Conservation (phyloP, 2,797 vertebrate genomes). For the Ctenochaetus hawaiiensis region DNA sequence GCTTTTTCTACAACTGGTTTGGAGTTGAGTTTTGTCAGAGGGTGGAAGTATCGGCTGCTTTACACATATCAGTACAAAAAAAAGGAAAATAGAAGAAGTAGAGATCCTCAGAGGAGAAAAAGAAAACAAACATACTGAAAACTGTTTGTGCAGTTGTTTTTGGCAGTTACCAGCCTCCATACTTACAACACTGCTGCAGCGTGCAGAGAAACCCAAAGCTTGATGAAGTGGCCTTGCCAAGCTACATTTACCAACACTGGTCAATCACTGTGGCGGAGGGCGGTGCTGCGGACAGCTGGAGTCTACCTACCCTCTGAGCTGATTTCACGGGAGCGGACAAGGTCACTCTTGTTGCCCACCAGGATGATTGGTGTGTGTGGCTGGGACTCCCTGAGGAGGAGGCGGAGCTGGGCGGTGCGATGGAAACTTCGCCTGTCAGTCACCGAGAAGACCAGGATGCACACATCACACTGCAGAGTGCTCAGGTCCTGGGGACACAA, state of each 20-base stretch:
- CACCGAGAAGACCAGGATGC: slow-evolving; percentile 93
- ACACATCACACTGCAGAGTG: slow-evolving; percentile 90
- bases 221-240: background rate
- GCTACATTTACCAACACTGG: background rate
- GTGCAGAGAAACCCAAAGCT: background rate
- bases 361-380: slow-evolving; percentile 92
- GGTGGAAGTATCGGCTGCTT: too few species aligned
- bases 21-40: too few species aligned
- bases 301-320: slow-evolving; percentile 88
- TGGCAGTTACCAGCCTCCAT: background rate
- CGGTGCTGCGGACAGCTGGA: background rate
- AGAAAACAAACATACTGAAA: too few species aligned
- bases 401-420: slow-evolving; percentile 89
- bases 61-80: too few species aligned
- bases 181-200: background rate
- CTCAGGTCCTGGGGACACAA: slow-evolving; percentile 86
- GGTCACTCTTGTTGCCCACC: slow-evolving; percentile 95
- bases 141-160: too few species aligned
- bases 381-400: slow-evolving; percentile 89
- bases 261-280: background rate
- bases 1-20: too few species aligned
- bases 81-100: too few species aligned
- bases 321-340: slow-evolving; percentile 92
- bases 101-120: too few species aligned
- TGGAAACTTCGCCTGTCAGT: slow-evolving; percentile 93